Evolutionary conservation across 2,888 invertebrate species (phyloP).

Genomic region (Drosophila yooni): DNA sequence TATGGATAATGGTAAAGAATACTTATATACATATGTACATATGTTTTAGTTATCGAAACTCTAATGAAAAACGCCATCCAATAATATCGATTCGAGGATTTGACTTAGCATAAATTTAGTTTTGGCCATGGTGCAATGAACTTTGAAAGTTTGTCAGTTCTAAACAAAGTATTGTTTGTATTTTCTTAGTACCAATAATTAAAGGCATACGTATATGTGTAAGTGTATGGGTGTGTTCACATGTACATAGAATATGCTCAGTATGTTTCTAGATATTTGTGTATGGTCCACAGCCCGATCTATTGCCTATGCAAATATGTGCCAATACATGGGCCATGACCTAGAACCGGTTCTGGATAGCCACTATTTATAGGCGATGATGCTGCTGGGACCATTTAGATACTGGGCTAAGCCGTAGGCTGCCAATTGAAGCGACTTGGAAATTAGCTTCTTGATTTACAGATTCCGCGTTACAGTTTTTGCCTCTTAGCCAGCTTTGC

Average conservation of each 20-base stretch:
- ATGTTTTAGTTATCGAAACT: neutral
- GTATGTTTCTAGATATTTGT: neutral
- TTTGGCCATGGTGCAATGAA: conserved; percentile 43
- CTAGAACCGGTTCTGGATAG: conserved; percentile 45
- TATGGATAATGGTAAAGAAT: conserved; percentile 5
- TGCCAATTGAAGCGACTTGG: conserved; percentile 21
- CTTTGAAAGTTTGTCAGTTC: conserved; percentile 10
- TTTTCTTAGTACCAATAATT: conserved; percentile 47
- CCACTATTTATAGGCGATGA: conserved; percentile 63
- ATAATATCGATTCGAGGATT: neutral
- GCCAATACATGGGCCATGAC: conserved; percentile 37
- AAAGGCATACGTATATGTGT: neutral
- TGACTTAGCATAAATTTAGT: conserved; percentile 18
- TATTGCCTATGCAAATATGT: conserved; percentile 69
- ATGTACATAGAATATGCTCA: neutral
- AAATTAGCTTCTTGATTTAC: conserved; percentile 33
- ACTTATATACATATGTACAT: neutral
- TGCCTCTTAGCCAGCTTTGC: neutral
- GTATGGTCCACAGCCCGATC: conserved; percentile 7
- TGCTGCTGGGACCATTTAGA: conserved; percentile 37
- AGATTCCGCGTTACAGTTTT: conserved; percentile 32
- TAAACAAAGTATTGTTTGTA: conserved; percentile 10
- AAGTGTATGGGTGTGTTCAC: neutral
- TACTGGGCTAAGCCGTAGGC: conserved; percentile 11
- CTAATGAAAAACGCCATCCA: conserved; percentile 5